Percentiles rank a stretch among this genome's conserved stretches.
These are phyloP conservation scores for Calliphora vomitoria DNA, from an alignment of 2,888 invertebrate species.

Conservation along the genomic window DNA sequence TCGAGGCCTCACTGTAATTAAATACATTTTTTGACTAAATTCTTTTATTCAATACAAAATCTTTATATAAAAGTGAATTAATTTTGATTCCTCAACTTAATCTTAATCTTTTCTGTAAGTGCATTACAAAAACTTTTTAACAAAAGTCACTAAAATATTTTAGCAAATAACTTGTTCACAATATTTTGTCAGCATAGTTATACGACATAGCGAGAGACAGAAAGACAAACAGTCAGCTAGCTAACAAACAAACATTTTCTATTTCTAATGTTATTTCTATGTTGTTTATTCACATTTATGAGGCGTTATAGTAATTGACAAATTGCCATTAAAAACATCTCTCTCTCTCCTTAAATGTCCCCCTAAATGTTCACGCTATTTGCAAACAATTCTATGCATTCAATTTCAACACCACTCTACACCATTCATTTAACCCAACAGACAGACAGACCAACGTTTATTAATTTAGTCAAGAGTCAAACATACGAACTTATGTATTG, in stretches of 20 bases:
- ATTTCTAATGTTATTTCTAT: slow-evolving; percentile 34
- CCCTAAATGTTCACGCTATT: neutral
- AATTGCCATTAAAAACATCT: slow-evolving; percentile 34
- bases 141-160: neutral
- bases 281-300: slow-evolving; percentile 17
- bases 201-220: neutral
- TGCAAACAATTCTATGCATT: neutral
- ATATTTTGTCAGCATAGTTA: slow-evolving; percentile 6
- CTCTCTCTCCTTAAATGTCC: slow-evolving; percentile 6
- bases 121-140: neutral
- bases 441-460: slow-evolving; percentile 25
- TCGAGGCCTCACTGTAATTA: too few relatives aligned
- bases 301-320: slow-evolving; percentile 44
- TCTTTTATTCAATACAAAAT: too few relatives aligned
- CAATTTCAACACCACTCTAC: neutral
- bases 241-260: slow-evolving; percentile 25
- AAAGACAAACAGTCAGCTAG: neutral
- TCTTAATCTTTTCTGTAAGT: slow-evolving; percentile 23
- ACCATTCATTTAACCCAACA: neutral
- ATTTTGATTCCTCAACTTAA: too few relatives aligned
- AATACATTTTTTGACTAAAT: too few relatives aligned
- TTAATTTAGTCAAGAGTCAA: slow-evolving; percentile 42
- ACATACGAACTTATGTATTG: neutral
- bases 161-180: neutral
- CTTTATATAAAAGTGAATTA: too few relatives aligned